A percentile compares a stretch with the other conserved stretches of the same genome.
phyloP scores from a whole-genome alignment of 2,797 vertebrate species.

The Lindbergichthys nudifrons region DNA sequence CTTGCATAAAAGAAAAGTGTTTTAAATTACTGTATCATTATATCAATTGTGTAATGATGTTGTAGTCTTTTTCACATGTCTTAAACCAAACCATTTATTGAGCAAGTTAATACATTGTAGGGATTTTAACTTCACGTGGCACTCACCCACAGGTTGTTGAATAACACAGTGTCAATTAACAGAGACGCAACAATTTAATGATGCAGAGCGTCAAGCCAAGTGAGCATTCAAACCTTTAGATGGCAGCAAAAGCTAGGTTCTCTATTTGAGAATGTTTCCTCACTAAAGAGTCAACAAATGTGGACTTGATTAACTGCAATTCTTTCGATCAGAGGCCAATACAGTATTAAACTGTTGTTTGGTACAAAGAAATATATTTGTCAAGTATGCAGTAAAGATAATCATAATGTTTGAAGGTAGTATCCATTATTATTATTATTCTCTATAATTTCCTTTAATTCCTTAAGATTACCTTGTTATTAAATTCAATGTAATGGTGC shows the following conservation, averaged over 20 bases:
- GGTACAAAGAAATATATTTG: background rate
- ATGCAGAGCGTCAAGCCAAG: background rate
- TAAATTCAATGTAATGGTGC: background rate
- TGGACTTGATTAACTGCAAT: background rate
- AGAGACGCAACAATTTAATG: background rate
- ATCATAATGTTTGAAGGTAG: background rate
- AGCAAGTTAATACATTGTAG: background rate
- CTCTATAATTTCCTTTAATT: background rate
- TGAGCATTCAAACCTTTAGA: conserved; percentile 1
- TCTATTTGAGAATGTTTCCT: background rate
- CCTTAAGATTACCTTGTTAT: background rate
- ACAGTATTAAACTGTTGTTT: background rate
- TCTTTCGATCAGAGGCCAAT: background rate
- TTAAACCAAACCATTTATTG: background rate
- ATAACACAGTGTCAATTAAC: background rate
- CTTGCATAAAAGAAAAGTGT: background rate
- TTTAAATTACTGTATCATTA: background rate
- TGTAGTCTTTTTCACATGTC: background rate
- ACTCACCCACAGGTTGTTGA: background rate
- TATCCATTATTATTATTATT: background rate
- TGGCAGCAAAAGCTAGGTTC: conserved; percentile 7
- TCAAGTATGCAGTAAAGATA: conserved; percentile 2
- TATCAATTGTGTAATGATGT: background rate
- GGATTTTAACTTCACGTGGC: background rate
- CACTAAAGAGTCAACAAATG: background rate